Evolutionary conservation across 2,888 invertebrate species (phyloP).

Genomic region (Melanostoma scalare): DNA sequence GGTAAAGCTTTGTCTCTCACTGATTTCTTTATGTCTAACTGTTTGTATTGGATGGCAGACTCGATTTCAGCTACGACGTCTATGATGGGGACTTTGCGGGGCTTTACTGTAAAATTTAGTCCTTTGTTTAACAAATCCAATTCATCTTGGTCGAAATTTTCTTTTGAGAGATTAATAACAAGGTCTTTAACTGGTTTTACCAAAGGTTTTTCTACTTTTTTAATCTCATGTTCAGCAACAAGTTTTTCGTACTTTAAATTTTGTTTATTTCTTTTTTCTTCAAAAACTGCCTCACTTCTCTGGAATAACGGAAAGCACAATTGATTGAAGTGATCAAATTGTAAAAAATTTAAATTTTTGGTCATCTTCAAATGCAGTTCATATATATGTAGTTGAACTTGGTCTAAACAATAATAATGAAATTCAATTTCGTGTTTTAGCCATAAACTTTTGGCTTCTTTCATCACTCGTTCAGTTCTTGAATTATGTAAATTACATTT

Average conservation of each 20-base stretch:
- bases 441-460: no score
- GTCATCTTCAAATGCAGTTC: neutral
- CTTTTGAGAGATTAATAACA: neutral
- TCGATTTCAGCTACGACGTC: neutral
- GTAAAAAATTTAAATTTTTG: neutral
- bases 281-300: no score
- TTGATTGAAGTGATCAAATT: neutral
- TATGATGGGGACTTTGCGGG: neutral
- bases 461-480: no score
- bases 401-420: neutral
- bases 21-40: neutral
- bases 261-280: neutral
- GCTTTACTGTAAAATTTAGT: neutral
- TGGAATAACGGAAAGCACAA: neutral
- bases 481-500: no score
- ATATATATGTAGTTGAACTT: neutral
- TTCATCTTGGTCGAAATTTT: no score
- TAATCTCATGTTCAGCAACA: no score
- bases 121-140: no score
- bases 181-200: neutral
- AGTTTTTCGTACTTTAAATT: neutral
- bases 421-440: conserved; percentile 1
- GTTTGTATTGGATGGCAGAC: no score
- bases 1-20: neutral
- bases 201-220: neutral